Percentiles rank a stretch among this genome's conserved stretches.
Conservation (phyloP, 2,888 invertebrate genomes). For the Drosophila quinaria region DNA sequence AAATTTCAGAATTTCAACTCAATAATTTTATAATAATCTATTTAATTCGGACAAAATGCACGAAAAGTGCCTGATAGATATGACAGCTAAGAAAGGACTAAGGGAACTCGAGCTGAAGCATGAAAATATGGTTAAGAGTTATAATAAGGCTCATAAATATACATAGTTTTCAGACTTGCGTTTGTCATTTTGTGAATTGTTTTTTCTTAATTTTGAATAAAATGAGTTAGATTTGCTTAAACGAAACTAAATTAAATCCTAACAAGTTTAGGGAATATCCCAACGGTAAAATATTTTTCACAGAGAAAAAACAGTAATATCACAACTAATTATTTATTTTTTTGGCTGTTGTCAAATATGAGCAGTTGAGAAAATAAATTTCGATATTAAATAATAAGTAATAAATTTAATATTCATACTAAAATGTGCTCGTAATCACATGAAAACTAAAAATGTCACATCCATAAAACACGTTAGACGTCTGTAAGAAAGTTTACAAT, state of each 20-base stretch:
- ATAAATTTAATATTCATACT: not conserved
- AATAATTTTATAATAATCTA: no score
- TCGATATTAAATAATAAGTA: not conserved
- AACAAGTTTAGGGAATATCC: not conserved
- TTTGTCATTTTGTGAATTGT: no score
- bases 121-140: no score
- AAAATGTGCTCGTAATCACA: not conserved
- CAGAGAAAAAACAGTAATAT: not conserved
- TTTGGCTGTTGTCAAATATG: not conserved
- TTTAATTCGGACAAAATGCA: not conserved
- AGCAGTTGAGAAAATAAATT: not conserved
- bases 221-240: no score
- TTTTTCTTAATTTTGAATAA: no score
- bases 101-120: not conserved
- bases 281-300: no score
- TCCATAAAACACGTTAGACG: not conserved
- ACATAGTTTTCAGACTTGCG: no score
- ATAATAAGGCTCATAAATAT: no score
- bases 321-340: not conserved
- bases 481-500: not conserved
- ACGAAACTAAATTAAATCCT: not conserved
- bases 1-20: not conserved
- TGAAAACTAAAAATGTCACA: not conserved
- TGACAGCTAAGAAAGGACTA: not conserved
- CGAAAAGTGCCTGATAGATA: not conserved